A percentile compares a stretch with the other conserved stretches of the same genome.
Evolutionary conservation across 37 sponge, comb jelly and placozoan genomes (phyloP).

Genomic region (Halisarca cf. caerulea): DNA sequence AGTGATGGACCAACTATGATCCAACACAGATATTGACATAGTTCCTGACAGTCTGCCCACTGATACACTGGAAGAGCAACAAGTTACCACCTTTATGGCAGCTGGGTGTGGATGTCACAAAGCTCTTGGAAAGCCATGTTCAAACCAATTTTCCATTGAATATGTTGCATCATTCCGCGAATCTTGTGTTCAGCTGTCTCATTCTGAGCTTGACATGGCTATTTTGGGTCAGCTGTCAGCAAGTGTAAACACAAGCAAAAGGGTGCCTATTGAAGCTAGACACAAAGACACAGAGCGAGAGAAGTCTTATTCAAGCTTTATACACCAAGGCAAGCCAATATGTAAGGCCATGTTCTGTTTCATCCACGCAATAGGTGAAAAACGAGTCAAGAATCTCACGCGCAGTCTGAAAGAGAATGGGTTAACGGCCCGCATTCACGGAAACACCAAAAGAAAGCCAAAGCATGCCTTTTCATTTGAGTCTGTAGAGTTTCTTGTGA

Average conservation of each 20-base stretch:
- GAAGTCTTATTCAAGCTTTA: background rate
- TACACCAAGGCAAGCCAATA: background rate
- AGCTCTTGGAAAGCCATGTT: too few relatives aligned
- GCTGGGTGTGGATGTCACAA: too few relatives aligned
- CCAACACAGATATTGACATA: too few relatives aligned
- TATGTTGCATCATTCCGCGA: too few relatives aligned
- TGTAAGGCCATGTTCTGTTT: background rate
- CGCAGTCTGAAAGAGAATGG: background rate
- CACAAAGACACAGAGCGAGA: background rate
- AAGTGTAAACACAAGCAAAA: background rate
- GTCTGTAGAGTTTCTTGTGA: background rate
- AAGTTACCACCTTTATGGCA: too few relatives aligned
- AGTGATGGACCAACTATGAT: too few relatives aligned
- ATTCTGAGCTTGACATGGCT: slow-evolving; percentile 3
- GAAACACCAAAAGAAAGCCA: background rate
- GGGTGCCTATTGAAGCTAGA: background rate
- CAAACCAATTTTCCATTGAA: too few relatives aligned
- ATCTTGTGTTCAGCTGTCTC: background rate
- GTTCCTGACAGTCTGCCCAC: too few relatives aligned
- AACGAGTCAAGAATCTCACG: background rate
- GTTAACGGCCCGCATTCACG: background rate
- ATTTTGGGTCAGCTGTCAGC: background rate
- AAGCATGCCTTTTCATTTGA: background rate
- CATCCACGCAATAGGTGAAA: background rate
- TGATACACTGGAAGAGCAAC: too few relatives aligned